Evolutionary conservation across 2,888 invertebrate species (phyloP).

Genomic region (Eupithecia insigniata): DNA sequence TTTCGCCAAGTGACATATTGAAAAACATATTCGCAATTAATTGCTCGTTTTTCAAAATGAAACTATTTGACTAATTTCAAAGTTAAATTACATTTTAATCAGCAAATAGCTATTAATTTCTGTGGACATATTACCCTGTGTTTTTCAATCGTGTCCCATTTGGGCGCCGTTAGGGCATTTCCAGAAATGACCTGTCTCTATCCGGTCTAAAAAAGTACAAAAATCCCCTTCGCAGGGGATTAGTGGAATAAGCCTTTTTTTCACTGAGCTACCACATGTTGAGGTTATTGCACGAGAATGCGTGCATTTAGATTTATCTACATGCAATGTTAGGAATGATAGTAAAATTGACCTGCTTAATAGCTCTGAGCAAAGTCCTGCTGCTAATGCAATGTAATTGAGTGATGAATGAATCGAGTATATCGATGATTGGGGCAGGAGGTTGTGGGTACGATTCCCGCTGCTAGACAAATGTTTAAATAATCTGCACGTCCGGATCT

Average conservation of each 20-base stretch:
- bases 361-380: background rate
- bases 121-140: background rate
- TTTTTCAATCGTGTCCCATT: background rate
- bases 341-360: background rate
- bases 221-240: background rate
- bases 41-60: background rate
- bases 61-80: background rate
- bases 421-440: background rate
- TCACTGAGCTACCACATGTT: background rate
- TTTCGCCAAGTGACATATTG: background rate
- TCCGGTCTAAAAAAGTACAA: background rate
- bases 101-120: background rate
- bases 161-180: background rate
- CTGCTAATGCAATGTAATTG: background rate
- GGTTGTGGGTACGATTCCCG: background rate
- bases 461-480: background rate
- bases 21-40: background rate
- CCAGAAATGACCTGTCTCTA: background rate
- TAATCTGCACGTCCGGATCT: too few species aligned
- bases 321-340: background rate
- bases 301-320: background rate
- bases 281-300: background rate
- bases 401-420: background rate
- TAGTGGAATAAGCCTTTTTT: background rate
- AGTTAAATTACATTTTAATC: background rate